phyloP scores from a whole-genome alignment of 2,113 vertebrate species.

The Engraulis encrasicolus region DNA sequence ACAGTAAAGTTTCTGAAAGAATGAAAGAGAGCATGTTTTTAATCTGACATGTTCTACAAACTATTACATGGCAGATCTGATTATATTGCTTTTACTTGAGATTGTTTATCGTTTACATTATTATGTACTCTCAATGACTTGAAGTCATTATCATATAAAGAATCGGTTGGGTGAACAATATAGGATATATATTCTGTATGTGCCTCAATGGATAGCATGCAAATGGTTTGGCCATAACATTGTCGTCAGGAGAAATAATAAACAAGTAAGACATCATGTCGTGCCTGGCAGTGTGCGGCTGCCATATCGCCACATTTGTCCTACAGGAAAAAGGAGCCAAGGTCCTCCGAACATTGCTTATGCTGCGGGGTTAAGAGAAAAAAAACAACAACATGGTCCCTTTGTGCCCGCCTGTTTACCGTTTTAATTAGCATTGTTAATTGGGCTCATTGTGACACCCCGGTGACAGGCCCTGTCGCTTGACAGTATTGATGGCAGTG shows the following conservation, averaged over 20 bases:
- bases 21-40: neutral
- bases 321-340: slow-evolving; percentile 6
- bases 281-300: neutral
- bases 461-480: slow-evolving; percentile 82
- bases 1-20: neutral
- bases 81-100: too few relatives aligned
- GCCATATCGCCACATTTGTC: slow-evolving; percentile 8
- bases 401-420: slow-evolving; percentile 80
- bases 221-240: neutral
- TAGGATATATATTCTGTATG: too few relatives aligned
- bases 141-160: too few relatives aligned
- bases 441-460: slow-evolving; percentile 89
- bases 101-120: too few relatives aligned
- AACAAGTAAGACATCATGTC: neutral
- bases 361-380: slow-evolving; percentile 59
- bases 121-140: too few relatives aligned
- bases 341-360: slow-evolving; percentile 39
- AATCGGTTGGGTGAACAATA: too few relatives aligned
- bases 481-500: slow-evolving; percentile 72
- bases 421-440: slow-evolving; percentile 97
- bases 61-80: neutral
- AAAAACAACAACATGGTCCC: slow-evolving; percentile 64
- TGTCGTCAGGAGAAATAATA: neutral
- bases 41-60: neutral
- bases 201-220: neutral